Evolutionary conservation across 2,888 invertebrate species (phyloP).

Genomic region (Digitonthophagus gazella): DNA sequence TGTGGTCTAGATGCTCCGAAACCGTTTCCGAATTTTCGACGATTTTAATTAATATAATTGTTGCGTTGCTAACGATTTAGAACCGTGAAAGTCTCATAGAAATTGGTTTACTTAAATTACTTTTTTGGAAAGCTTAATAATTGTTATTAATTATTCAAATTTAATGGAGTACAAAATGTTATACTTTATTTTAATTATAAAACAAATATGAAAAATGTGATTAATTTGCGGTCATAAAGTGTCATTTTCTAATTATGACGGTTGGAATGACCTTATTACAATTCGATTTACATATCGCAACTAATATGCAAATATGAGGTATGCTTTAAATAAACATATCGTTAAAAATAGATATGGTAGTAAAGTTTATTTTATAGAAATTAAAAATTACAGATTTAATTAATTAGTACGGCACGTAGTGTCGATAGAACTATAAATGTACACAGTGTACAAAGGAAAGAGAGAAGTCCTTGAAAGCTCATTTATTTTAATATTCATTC

Average conservation of each 20-base stretch:
- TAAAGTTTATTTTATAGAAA: too few species aligned
- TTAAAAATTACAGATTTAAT: too few species aligned
- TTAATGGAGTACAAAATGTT: too few species aligned
- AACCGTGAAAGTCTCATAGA: background rate
- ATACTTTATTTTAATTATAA: too few species aligned
- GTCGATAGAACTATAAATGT: background rate
- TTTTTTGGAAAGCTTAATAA: background rate
- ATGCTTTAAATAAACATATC: background rate
- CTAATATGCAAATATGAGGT: background rate
- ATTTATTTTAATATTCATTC: background rate
- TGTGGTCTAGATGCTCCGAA: background rate
- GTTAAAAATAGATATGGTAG: background rate
- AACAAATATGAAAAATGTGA: too few species aligned
- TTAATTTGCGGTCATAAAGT: background rate
- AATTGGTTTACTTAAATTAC: too few species aligned
- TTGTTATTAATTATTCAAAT: background rate
- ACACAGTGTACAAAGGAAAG: background rate
- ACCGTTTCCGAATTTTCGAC: background rate
- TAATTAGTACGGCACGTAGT: background rate
- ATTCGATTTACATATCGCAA: background rate
- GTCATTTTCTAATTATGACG: background rate
- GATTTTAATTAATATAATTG: too few species aligned
- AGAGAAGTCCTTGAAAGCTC: background rate
- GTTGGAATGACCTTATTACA: background rate
- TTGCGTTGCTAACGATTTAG: background rate